Percentiles rank a stretch among this genome's conserved stretches.
Conservation (phyloP, 2,113 vertebrate species). For the Hymenochirus boettgeri region DNA sequence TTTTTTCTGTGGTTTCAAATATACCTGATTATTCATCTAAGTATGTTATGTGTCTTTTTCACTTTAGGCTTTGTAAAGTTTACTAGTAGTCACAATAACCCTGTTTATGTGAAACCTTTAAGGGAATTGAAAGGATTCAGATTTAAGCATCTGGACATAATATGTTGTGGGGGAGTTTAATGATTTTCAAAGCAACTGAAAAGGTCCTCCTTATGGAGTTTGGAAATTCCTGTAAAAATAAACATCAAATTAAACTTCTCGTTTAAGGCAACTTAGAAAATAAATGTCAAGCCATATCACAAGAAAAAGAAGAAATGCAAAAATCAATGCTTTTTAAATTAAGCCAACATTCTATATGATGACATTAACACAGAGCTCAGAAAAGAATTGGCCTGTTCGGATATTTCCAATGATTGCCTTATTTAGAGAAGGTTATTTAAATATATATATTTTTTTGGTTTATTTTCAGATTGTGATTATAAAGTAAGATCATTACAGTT, state of each 20-base stretch:
- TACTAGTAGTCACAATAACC: background rate
- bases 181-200: slow-evolving; percentile 34
- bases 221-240: slow-evolving; percentile 34
- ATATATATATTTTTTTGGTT: background rate
- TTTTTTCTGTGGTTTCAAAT: too few relatives aligned
- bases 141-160: slow-evolving; percentile 21
- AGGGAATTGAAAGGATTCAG: slow-evolving; percentile 11
- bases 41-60: too few relatives aligned
- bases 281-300: slow-evolving; percentile 37
- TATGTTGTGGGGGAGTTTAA: slow-evolving; percentile 36
- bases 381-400: slow-evolving; percentile 5
- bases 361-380: slow-evolving; percentile 18
- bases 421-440: slow-evolving; percentile 9
- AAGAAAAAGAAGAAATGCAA: slow-evolving; percentile 22
- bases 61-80: background rate
- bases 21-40: too few relatives aligned
- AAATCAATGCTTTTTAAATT: slow-evolving; percentile 39
- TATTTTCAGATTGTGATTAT: too few relatives aligned
- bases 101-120: background rate
- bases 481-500: background rate
- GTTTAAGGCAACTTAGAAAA: slow-evolving; percentile 29
- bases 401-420: slow-evolving; percentile 7
- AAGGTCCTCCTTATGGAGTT: slow-evolving; percentile 29
- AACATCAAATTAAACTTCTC: slow-evolving; percentile 39
- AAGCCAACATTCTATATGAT: slow-evolving; percentile 28